A percentile compares a stretch with the other conserved stretches of the same genome.
Evolutionary conservation across 2,888 invertebrate species (phyloP).

Genomic region (Nesidiocoris tenuis): DNA sequence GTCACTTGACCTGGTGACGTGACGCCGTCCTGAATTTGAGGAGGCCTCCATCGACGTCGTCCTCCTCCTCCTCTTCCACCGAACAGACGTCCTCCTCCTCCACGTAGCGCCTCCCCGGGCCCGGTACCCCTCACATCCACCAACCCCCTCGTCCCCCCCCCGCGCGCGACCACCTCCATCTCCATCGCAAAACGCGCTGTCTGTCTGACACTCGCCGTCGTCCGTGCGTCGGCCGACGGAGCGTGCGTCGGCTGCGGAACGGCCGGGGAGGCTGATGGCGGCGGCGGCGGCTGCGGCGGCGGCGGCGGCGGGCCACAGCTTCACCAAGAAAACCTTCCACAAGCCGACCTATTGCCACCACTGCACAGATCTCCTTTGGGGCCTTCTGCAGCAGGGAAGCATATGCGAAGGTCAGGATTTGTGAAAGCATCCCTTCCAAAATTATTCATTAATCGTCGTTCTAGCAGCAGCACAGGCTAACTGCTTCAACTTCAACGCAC

Average conservation of each 20-base stretch:
- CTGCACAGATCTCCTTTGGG: slow-evolving; percentile 99
- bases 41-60: neutral
- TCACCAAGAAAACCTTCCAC: slow-evolving; percentile 99
- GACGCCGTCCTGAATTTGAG: neutral
- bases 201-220: neutral
- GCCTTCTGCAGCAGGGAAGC: slow-evolving; percentile 98
- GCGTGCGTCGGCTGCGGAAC: slow-evolving; percentile 1
- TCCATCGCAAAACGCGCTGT: slow-evolving; percentile 25
- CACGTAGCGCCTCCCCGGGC: neutral
- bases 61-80: neutral
- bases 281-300: slow-evolving; percentile 5
- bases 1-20: slow-evolving; percentile 40
- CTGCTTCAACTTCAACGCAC: too few relatives aligned
- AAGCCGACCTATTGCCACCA: slow-evolving; percentile 99
- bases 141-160: slow-evolving; percentile 52
- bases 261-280: slow-evolving; percentile 4
- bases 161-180: slow-evolving; percentile 47
- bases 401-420: slow-evolving; percentile 91
- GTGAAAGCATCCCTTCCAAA: too few relatives aligned
- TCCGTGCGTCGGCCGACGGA: slow-evolving; percentile 51
- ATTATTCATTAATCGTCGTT: too few relatives aligned
- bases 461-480: too few relatives aligned
- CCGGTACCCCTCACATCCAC: slow-evolving; percentile 5
- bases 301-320: slow-evolving; percentile 69
- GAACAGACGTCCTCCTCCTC: neutral